Evolutionary conservation across 2,113 vertebrate genomes (phyloP).

Genomic region (Sclerurus mexicanus): DNA sequence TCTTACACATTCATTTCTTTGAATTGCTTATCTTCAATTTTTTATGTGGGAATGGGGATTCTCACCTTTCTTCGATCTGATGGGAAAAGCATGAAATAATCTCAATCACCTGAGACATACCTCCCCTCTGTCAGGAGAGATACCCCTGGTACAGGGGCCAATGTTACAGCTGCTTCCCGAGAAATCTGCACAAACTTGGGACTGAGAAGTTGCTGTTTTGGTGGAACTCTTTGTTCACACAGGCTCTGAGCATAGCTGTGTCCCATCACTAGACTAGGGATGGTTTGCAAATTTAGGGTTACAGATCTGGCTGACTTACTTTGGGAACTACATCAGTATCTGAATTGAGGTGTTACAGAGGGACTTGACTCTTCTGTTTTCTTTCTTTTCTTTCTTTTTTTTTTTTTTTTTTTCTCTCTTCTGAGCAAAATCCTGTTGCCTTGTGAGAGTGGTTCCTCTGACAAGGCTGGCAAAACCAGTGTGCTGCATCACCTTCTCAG

Average conservation of each 20-base stretch:
- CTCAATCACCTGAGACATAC: background rate
- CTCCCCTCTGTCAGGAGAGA: background rate
- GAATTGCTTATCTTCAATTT: background rate
- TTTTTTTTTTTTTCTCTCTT: background rate
- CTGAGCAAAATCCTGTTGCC: background rate
- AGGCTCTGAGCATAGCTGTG: background rate
- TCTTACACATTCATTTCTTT: background rate
- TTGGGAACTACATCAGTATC: background rate
- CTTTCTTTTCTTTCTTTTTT: background rate
- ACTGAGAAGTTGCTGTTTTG: background rate
- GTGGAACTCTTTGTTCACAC: background rate
- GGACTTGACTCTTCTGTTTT: background rate
- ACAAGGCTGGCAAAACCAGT: background rate
- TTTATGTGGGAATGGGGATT: background rate
- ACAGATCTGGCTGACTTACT: background rate
- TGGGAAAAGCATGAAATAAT: background rate
- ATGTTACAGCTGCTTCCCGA: background rate
- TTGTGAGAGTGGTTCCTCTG: background rate
- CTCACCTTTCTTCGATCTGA: background rate
- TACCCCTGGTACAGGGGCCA: background rate
- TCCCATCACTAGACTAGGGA: background rate
- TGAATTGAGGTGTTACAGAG: background rate
- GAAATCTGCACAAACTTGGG: background rate
- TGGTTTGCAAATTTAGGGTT: background rate
- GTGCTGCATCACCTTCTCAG: background rate